Conservation (phyloP, 1,140 invertebrate genomes). For the Neodiprion virginianus region DNA sequence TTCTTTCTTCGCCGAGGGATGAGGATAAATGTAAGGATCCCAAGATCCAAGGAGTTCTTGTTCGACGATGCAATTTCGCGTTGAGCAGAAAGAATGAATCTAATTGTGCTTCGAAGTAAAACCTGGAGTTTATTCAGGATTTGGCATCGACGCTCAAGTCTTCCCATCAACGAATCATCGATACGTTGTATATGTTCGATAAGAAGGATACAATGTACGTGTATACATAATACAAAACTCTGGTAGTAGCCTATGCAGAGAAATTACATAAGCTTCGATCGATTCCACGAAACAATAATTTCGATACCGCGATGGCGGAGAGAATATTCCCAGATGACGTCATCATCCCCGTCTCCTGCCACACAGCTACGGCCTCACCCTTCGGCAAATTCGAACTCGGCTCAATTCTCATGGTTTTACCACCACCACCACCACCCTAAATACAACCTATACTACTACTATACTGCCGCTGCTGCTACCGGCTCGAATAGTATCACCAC, state of each 20-base stretch:
- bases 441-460: neutral
- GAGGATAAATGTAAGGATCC: too few species aligned
- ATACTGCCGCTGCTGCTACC: neutral
- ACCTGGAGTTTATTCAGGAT: too few species aligned
- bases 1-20: too few species aligned
- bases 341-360: neutral
- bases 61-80: too few species aligned
- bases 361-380: neutral
- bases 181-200: neutral
- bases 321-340: conserved; percentile 10
- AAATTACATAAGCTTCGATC: neutral
- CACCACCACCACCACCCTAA: neutral
- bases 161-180: too few species aligned
- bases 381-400: neutral
- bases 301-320: neutral
- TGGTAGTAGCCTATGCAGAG: too few species aligned
- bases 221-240: neutral
- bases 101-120: too few species aligned
- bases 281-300: conserved; percentile 9
- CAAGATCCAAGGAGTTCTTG: too few species aligned
- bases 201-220: neutral
- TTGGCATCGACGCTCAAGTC: too few species aligned
- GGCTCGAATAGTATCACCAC: too few species aligned
- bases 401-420: conserved; percentile 5
- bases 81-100: too few species aligned